A percentile compares a stretch with the other conserved stretches of the same genome.
phyloP scores from a whole-genome alignment of 2,113 vertebrate species.

The Colaptes auratus region DNA sequence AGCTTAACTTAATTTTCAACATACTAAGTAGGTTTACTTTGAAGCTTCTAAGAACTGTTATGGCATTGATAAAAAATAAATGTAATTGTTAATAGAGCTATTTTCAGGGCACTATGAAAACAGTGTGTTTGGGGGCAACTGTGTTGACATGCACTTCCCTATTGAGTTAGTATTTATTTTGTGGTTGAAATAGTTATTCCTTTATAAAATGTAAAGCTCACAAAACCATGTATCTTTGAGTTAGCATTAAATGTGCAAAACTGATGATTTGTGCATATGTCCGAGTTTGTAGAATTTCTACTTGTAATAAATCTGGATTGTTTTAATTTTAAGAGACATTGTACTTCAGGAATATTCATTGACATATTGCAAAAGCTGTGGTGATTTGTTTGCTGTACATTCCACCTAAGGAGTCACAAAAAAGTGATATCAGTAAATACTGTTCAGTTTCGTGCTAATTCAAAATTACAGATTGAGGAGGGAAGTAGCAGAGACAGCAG shows the following conservation, averaged over 20 bases:
- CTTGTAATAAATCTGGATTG: background rate
- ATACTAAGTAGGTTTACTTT: background rate
- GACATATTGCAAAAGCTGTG: background rate
- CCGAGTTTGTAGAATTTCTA: background rate
- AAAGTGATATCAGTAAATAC: background rate
- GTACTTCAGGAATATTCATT: background rate
- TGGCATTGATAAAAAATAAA: background rate
- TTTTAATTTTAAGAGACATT: background rate
- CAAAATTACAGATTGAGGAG: background rate
- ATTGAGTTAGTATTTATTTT: background rate
- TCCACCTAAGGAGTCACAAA: background rate
- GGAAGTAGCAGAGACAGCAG: background rate
- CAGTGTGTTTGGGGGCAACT: accelerated
- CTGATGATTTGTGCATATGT: background rate
- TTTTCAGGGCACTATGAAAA: background rate
- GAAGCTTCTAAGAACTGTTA: background rate
- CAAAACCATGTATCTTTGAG: background rate
- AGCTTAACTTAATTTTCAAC: background rate
- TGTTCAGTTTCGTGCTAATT: background rate
- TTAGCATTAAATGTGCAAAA: background rate
- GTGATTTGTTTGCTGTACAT: background rate
- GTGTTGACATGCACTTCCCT: background rate
- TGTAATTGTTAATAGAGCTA: background rate
- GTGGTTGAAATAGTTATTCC: background rate
- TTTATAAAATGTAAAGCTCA: background rate